Base-by-base conservation (phyloP, 2,113 vertebrate genomes). In the Mesoclemmys tuberculata region DNA sequence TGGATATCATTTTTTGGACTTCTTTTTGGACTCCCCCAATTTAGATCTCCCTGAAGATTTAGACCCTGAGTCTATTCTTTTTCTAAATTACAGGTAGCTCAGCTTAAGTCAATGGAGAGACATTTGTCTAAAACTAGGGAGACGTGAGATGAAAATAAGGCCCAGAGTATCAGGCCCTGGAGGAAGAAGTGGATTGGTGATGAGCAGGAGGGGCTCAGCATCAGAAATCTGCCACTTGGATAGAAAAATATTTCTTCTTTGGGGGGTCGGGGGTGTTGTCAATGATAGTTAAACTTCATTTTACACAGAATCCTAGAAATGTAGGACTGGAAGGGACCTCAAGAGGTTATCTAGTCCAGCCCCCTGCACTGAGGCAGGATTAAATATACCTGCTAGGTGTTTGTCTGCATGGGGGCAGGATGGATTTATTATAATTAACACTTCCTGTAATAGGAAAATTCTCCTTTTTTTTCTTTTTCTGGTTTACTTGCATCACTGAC, bases 11-110 rank as follows among this genome's bases (percentile, higher is more conserved):
- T 1, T 9, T 31, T 90, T 3, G 44, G 54, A 78, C 56, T 27
- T 12, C 26, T 0, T 9, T 27, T 92, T 3, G 49, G 64, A 68
- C 49, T 51, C 54, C 55, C 38, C 35, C 54, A 9, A 14, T 8
- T 54, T 26, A 81, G 10, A 49, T n/a, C 22, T 3, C 81, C 13
- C 88, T 77, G 0, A 0, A n/a, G 44, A 29, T 0, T 0, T 0
- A 31, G 84, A 87, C 74, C 27, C 87, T 35, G 49, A 61, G 56
- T 55, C 80, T 51, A 54, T 51, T 84, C 75, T 24, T 49, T 31
- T 2, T 24, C 14, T 24, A 48, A 0, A n/a, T 3, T 64, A 81
- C 41, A 88, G 54, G 80, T 51, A 77, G 56, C 41, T 74, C 83
- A 38, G 61, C 75, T 71, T 58, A 22, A 64, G 48, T 22, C 18